Percentiles rank a stretch among this genome's conserved stretches.
Conservation (phyloP, 2,888 invertebrate genomes). For the Polylopha cassiicola region DNA sequence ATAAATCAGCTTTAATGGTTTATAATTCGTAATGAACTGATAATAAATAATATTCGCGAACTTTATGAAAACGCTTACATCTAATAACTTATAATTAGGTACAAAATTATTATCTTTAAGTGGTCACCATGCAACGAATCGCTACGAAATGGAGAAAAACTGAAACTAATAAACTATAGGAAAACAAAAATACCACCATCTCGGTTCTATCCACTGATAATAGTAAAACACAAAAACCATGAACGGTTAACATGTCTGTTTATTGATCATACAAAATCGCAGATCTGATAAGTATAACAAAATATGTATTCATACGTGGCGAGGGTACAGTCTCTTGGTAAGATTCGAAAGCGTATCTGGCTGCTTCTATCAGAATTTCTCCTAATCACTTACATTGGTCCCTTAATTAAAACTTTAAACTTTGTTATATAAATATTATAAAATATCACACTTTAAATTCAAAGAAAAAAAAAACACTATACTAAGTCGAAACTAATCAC, state of each 20-base stretch:
- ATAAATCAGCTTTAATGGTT: constrained; percentile 74
- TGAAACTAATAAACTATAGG: constrained; percentile 53
- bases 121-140: constrained; percentile 68
- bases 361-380: constrained; percentile 70
- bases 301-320: constrained; percentile 46
- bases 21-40: constrained; percentile 75
- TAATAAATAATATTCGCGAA: constrained; percentile 76
- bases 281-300: constrained; percentile 53
- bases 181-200: constrained; percentile 54
- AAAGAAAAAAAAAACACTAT: constrained; percentile 64
- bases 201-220: constrained; percentile 41
- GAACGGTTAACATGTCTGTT: constrained; percentile 55
- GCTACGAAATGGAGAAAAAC: constrained; percentile 62
- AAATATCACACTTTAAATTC: constrained; percentile 78
- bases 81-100: constrained; percentile 71
- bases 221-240: constrained; percentile 65
- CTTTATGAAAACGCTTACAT: constrained; percentile 71
- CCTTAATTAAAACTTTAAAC: constrained; percentile 75
- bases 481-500: constrained; percentile 70
- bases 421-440: constrained; percentile 76
- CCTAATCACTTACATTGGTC: constrained; percentile 75
- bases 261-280: constrained; percentile 62
- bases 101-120: constrained; percentile 72
- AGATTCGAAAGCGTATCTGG: constrained; percentile 54
- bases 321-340: constrained; percentile 63